Base-by-base conservation (phyloP, 1,140 invertebrate genomes). In the Brachionus asplanchnoidis region DNA sequence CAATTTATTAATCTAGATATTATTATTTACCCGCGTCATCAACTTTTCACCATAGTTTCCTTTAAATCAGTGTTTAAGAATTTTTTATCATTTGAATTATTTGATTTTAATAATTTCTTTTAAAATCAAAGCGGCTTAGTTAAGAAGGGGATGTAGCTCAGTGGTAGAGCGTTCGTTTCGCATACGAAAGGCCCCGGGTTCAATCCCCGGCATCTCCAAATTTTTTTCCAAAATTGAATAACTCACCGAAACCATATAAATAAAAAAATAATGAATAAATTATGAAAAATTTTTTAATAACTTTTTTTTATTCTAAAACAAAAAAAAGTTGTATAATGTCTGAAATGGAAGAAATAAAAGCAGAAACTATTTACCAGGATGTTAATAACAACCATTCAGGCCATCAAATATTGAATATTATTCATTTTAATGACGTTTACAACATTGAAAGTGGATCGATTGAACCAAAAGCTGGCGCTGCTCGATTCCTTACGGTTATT, bases 381-480 rank as follows among this genome's bases (percentile, higher is more conserved):
- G 53, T 46, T 26, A 77, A 26, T 77, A 23, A 50, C 26, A 77
- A 77, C 14, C 12, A 77, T 65, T 60, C 53, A 11, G 42, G 9
- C 2, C 50, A 82, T 73, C 6, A 17, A 46, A 20, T 42, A 82
- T 11, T 82, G 12, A 60, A 68, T 6, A 82, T 82, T 20, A 28
- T 82, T 2, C 95, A 97, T 90, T 97, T 94, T 90, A 97, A 97
- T 89, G 95, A 97, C 92, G 94, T 96, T 0, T 97, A 97, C 88
- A 96, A 96, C 88, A 93, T 97, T 50, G 95, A 96, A 87, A 91
- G 93, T 40, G 92, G 91, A 68, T 90, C 92, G 84, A 87, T 87
- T 20, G 93, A 94, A 87, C 94, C 94, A 8, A 65, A 65, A 65
- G 95, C 95, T 2, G 95, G 95, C n/a, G 95, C 95, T 7, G 92